A percentile compares a stretch with the other conserved stretches of the same genome.
Conservation (phyloP, 37 sponge, comb jelly and placozoan species). For the Geodia barretti region DNA sequence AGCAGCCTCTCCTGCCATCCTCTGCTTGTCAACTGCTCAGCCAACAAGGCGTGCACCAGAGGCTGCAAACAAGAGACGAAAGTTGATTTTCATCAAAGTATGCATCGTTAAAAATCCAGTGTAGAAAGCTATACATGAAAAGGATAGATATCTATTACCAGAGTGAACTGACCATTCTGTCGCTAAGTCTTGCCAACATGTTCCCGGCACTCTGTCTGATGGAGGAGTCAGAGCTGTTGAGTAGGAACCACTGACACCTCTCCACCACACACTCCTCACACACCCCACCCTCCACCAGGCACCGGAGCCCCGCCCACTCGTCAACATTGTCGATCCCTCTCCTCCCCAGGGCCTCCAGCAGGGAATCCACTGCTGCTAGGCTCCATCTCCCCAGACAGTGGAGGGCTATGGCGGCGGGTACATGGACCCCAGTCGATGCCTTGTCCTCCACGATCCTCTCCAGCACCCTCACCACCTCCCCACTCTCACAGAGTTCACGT, state of each 20-base stretch:
- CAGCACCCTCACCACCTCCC: slow-evolving; percentile 14
- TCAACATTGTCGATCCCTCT: slow-evolving; percentile 15
- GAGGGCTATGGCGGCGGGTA: slow-evolving; percentile 51
- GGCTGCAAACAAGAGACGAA: slow-evolving; percentile 25
- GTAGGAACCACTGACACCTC: slow-evolving; percentile 5
- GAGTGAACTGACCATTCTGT: slow-evolving; percentile 28
- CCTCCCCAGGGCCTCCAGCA: slow-evolving; percentile 37
- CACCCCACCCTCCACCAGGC: slow-evolving; percentile 55
- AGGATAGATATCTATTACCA: neutral
- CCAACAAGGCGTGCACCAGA: slow-evolving; percentile 67
- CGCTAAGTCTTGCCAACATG: slow-evolving; percentile 49
- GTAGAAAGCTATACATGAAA: too few species aligned
- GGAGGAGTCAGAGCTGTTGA: neutral
- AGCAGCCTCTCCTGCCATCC: slow-evolving; percentile 76
- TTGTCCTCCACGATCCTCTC: slow-evolving; percentile 30
- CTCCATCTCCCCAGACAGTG: slow-evolving; percentile 43
- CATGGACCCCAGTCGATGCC: slow-evolving; percentile 21
- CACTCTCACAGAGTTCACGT: slow-evolving; percentile 6
- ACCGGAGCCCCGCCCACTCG: slow-evolving; percentile 77
- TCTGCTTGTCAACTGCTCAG: slow-evolving; percentile 77
- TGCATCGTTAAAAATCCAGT: neutral
- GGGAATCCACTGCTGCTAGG: slow-evolving; percentile 35
- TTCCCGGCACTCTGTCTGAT: slow-evolving; percentile 32
- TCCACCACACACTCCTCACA: slow-evolving; percentile 22
- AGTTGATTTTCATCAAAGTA: neutral